phyloP scores from a whole-genome alignment of 2,797 vertebrate genomes.

The Spinus olivaceus region DNA sequence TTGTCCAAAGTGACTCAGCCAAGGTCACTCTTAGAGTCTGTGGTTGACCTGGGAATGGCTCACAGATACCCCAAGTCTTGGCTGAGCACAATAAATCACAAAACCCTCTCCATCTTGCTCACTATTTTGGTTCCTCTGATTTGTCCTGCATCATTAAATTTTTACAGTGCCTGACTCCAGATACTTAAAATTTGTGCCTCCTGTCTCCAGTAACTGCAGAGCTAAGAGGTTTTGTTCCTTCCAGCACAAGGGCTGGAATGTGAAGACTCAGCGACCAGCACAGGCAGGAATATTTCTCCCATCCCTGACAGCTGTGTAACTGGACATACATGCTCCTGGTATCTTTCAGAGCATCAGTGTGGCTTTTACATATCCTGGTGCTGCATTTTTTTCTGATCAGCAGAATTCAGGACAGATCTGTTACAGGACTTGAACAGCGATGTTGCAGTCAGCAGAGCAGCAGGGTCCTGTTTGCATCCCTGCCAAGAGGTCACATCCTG shows the following conservation, averaged over 20 bases:
- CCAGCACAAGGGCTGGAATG: constrained; percentile 28
- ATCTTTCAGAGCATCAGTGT: not conserved
- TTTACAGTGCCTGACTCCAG: constrained; percentile 28
- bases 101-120: not conserved
- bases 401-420: not conserved
- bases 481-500: not conserved
- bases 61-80: not conserved
- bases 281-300: not conserved
- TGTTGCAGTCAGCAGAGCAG: not conserved
- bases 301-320: not conserved
- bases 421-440: not conserved
- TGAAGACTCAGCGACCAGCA: constrained; percentile 40
- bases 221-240: constrained; percentile 46
- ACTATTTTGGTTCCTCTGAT: constrained; percentile 12
- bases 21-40: not conserved
- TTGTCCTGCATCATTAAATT: constrained; percentile 58
- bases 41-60: not conserved
- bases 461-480: not conserved
- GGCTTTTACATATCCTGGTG: not conserved
- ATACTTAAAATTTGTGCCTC: constrained; percentile 37
- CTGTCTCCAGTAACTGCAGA: constrained; percentile 39
- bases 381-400: not conserved
- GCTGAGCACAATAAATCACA: not conserved
- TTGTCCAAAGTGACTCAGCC: not conserved
- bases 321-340: not conserved